Evolutionary conservation across 1,140 invertebrate genomes (phyloP).

Genomic region (Lepidurus arcticus): DNA sequence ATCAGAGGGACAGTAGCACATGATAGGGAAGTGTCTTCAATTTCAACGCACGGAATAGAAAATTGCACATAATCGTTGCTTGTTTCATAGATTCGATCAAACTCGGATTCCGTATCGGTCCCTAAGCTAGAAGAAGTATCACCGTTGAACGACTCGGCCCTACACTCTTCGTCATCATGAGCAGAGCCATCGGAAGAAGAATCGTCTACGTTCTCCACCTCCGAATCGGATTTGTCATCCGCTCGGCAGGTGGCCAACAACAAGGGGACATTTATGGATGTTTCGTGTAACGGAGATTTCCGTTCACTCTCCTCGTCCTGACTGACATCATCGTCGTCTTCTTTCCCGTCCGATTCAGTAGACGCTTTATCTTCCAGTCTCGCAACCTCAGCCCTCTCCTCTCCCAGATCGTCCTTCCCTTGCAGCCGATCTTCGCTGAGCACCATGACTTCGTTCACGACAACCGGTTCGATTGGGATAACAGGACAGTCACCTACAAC

Average conservation of each 20-base stretch:
- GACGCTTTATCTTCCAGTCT: neutral
- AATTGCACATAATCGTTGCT: constrained; percentile 17
- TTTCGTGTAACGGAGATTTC: neutral
- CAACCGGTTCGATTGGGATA: too few relatives aligned
- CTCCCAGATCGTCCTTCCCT: neutral
- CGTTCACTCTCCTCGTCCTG: neutral
- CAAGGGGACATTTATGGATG: neutral
- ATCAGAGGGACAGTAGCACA: neutral
- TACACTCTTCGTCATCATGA: neutral
- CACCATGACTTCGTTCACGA: too few relatives aligned
- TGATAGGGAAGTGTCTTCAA: neutral
- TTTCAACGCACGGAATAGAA: neutral
- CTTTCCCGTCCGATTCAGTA: neutral
- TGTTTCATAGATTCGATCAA: constrained; percentile 16
- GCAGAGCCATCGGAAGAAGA: neutral
- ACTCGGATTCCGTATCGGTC: neutral
- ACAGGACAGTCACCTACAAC: neutral
- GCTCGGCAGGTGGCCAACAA: neutral
- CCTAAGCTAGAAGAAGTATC: constrained; percentile 11
- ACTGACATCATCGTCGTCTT: neutral
- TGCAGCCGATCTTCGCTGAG: too few relatives aligned
- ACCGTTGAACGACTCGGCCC: constrained; percentile 1
- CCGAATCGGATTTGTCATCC: neutral
- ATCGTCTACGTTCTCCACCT: neutral
- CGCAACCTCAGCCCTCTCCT: neutral